Evolutionary conservation across 2,888 invertebrate species (phyloP), one percentile per base, ranked within the genome.

Genomic region (Halictus quadricinctus): DNA sequence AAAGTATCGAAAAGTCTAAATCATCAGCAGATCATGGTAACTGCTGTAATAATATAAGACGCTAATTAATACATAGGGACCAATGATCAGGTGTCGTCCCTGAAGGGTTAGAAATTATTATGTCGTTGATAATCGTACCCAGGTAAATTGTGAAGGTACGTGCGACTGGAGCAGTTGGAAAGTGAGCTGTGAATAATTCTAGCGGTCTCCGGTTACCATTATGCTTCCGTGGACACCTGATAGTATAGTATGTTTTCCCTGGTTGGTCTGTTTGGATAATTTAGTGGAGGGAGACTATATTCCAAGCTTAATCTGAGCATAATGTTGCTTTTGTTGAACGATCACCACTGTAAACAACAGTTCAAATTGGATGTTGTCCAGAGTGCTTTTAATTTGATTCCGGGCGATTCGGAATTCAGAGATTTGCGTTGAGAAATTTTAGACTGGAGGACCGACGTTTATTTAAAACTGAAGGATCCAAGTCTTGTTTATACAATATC

Each of bases 141-240:
- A 0, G 36, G 12, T n/a, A 13, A 25, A 60, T 13, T 21, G 36
- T 12, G 4, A 29, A 48, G 36, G 41, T 50, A 29, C 41, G 12
- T 0, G 41, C 36, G 50, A 41, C 12, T n/a, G 21, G n/a, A 50
- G 15, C 46, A n/a, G 50, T 41, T 36, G 76, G n/a, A 64, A 66
- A 69, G 69, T n/a, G 69, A 36, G 10, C n/a, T 46, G 4, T 48
- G 50, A 69, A 69, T 50, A 41, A 50, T 18, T 29, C 36, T 64
- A 50, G 48, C n/a, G 25, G 48, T 41, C 74, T 79, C 36, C 18
- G 54, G 41, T 80, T 70, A 43, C 80, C n/a, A 54, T 50, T 80
- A 75, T 75, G 69, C 43, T 54, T 75, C 29, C 36, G 69, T n/a
- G 80, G 46, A 80, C 54, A 80, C 69, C 29, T 54, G 69, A 75